These are phyloP conservation scores for Agonopterix alstromeriana DNA, from an alignment of 2,888 invertebrate genomes.

Conservation along the genomic window DNA sequence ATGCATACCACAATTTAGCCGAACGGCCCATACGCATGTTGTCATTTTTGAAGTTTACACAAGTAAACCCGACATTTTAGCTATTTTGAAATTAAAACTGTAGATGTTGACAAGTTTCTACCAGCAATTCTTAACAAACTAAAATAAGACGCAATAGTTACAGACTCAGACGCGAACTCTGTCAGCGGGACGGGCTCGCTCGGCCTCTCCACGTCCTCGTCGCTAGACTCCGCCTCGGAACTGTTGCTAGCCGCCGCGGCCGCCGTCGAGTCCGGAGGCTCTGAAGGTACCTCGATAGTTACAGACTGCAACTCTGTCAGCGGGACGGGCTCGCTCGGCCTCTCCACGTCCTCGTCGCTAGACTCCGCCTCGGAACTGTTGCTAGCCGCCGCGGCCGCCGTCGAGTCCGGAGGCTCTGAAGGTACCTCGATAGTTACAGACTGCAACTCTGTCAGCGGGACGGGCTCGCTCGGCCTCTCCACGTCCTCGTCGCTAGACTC, in stretches of 20 bases:
- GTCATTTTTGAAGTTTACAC: not conserved
- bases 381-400: conserved; percentile 41
- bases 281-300: conserved; percentile 17
- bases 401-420: conserved; percentile 23
- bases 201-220: conserved; percentile 41
- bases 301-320: conserved; percentile 46
- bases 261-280: conserved; percentile 35
- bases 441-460: conserved; percentile 39
- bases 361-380: conserved; percentile 47
- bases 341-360: conserved; percentile 43
- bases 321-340: conserved; percentile 33
- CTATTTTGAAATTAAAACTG: too few relatives aligned
- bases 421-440: conserved; percentile 21
- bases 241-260: conserved; percentile 44
- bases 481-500: conserved; percentile 26
- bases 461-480: conserved; percentile 38
- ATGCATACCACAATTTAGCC: too few relatives aligned
- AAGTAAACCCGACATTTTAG: too few relatives aligned
- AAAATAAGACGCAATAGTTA: conserved; percentile 2
- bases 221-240: conserved; percentile 43
- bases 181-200: conserved; percentile 27
- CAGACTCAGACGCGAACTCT: conserved; percentile 45
- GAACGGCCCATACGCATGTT: too few relatives aligned
- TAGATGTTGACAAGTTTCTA: too few relatives aligned
- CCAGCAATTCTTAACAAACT: too few relatives aligned